These are phyloP conservation scores for Otolemur garnettii DNA, from an alignment of 2,113 vertebrate genomes.

Conservation along the genomic window DNA sequence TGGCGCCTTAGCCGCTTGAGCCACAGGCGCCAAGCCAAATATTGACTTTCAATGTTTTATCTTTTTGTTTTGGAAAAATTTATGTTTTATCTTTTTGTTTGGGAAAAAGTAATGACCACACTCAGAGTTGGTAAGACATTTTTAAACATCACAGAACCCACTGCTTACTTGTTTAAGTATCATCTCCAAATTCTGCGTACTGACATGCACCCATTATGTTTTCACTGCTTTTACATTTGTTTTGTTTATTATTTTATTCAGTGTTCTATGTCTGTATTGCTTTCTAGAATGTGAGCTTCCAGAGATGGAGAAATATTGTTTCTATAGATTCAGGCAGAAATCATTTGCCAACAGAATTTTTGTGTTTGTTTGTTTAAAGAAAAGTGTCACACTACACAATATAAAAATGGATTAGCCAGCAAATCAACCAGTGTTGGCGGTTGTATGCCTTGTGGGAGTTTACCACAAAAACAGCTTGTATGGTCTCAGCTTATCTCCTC, in stretches of 20 bases:
- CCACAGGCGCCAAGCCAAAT: no score
- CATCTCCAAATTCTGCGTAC: neutral
- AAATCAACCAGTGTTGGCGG: neutral
- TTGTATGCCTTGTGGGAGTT: neutral
- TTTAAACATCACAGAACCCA: neutral
- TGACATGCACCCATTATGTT: neutral
- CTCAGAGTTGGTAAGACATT: neutral
- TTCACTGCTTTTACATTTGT: neutral
- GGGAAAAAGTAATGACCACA: neutral
- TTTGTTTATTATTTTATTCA: neutral
- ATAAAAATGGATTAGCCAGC: no score
- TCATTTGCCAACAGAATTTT: no score
- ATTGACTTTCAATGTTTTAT: neutral
- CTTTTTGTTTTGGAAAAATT: neutral
- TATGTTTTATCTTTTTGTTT: neutral
- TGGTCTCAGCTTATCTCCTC: neutral
- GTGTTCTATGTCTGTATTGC: neutral
- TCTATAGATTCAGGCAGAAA: no score
- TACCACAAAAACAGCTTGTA: neutral
- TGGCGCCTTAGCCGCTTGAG: no score
- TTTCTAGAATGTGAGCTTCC: neutral
- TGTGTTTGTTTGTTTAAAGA: no score
- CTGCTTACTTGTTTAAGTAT: neutral
- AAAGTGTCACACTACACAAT: no score
- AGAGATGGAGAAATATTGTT: no score